phyloP scores from a whole-genome alignment of 1,140 invertebrate genomes.

The Paramacrobiotus metropolitanus region DNA sequence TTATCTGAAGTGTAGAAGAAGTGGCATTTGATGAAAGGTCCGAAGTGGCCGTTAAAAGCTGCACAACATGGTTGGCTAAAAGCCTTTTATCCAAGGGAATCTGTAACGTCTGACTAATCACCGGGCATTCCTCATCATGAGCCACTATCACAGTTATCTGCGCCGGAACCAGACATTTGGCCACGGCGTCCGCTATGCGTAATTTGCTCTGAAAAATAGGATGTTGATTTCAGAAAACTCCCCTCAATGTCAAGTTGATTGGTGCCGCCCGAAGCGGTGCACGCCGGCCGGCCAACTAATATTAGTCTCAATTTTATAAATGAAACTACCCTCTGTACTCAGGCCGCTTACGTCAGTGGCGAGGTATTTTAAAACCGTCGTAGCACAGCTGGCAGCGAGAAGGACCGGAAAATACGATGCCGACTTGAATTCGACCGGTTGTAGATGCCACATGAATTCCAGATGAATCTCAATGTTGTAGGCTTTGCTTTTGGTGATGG shows the following conservation, averaged over 20 bases:
- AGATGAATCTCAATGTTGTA: neutral
- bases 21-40: too few relatives aligned
- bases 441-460: conserved; percentile 1
- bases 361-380: neutral
- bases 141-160: neutral
- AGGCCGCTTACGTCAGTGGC: neutral
- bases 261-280: neutral
- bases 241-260: neutral
- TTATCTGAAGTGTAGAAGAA: too few relatives aligned
- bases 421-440: neutral
- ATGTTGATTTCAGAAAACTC: neutral
- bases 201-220: neutral
- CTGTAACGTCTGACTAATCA: neutral
- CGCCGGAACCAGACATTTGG: neutral
- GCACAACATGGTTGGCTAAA: neutral
- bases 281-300: neutral
- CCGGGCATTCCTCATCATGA: neutral
- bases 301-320: neutral
- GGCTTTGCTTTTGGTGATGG: neutral
- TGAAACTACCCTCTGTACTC: neutral
- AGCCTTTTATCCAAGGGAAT: neutral
- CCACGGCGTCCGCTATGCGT: neutral
- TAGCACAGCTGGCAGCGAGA: neutral
- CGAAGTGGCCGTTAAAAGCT: too few relatives aligned
- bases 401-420: neutral